These are phyloP conservation scores for Gadopsis marmoratus DNA, from an alignment of 2,797 vertebrate species.

Conservation along the genomic window DNA sequence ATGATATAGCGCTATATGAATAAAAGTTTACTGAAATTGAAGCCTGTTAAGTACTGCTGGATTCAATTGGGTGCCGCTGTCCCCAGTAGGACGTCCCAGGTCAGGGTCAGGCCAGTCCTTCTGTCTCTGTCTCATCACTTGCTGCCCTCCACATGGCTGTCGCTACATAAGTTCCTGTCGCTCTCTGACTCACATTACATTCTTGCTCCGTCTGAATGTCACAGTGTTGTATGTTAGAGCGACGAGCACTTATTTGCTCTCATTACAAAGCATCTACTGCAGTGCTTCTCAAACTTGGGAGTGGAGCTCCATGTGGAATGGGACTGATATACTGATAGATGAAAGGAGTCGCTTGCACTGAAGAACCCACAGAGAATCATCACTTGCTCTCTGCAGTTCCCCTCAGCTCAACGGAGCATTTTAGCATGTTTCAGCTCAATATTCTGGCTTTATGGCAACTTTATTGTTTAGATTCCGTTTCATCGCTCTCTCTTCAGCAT, in stretches of 20 bases:
- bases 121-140: constrained; percentile 18
- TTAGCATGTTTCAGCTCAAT: no score
- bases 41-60: constrained; percentile 24
- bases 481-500: no score
- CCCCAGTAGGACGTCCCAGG: constrained; percentile 36
- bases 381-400: no score
- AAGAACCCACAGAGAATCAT: no score
- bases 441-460: background rate
- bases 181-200: constrained; percentile 8
- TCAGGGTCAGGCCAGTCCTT: constrained; percentile 27
- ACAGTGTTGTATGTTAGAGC: background rate
- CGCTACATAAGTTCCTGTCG: background rate
- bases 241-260: background rate
- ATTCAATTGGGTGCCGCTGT: constrained; percentile 26
- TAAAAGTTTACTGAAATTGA: no score
- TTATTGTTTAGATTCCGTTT: background rate
- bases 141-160: background rate
- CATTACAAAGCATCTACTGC: background rate
- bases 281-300: no score
- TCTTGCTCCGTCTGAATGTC: background rate
- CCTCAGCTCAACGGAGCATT: no score
- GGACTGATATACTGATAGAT: background rate
- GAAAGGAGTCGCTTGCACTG: no score
- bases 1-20: no score
- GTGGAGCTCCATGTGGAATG: background rate